phyloP scores from a whole-genome alignment of 2,888 invertebrate species.

The Microctonus brassicae region DNA sequence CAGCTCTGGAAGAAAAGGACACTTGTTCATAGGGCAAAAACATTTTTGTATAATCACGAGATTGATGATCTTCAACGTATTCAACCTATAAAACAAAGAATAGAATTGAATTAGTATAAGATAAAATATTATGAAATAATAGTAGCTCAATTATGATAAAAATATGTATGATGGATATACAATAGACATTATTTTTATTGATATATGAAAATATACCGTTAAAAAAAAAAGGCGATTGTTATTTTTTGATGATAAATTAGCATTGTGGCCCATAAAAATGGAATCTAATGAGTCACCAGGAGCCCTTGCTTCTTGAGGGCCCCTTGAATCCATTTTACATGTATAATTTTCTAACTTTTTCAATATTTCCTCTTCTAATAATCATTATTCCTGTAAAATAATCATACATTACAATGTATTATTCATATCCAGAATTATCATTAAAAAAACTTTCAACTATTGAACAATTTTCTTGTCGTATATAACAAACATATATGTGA shows the following conservation, averaged over 20 bases:
- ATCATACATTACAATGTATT: not conserved
- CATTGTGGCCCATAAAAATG: constrained; percentile 51
- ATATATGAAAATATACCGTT: constrained; percentile 56
- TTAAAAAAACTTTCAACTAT: not conserved
- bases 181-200: not conserved
- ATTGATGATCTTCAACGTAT: constrained; percentile 62
- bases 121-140: constrained; percentile 16
- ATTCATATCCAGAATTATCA: not conserved
- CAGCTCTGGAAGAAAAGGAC: constrained; percentile 62
- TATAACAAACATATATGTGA: no score
- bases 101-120: no score
- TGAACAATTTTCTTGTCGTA: not conserved
- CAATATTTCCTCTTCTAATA: not conserved
- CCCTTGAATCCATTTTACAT: constrained; percentile 64
- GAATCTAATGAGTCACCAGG: constrained; percentile 61
- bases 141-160: not conserved
- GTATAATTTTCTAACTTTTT: not conserved
- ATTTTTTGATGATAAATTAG: constrained; percentile 9
- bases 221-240: constrained; percentile 63
- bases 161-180: no score
- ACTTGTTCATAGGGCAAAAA: constrained; percentile 65
- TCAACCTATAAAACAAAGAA: constrained; percentile 58
- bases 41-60: constrained; percentile 62
- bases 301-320: constrained; percentile 68
- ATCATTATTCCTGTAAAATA: constrained; percentile 18